Evolutionary conservation across 2,797 vertebrate species (phyloP), one percentile per base, ranked within the genome.

Genomic region (Acomys russatus): DNA sequence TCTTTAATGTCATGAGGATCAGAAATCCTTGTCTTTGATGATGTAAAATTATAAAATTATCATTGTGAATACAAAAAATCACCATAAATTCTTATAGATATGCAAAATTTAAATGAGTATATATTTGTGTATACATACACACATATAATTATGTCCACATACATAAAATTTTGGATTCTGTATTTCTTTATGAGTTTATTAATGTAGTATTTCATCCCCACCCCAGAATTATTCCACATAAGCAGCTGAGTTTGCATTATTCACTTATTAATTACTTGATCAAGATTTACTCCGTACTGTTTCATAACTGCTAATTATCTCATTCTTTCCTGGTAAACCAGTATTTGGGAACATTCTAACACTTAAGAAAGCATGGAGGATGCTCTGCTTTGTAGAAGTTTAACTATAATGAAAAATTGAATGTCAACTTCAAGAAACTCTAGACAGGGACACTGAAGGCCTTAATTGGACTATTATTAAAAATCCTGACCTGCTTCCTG

Each of bases 1-100:
- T 85, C 49, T 44, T 90, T 93, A 95, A 87, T 71, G 59, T 18
- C 38, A 91, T 12, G 91, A 12, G 3, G 44, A 84, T 91, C 54
- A 95, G n/a, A 96, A 94, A 70, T 82, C 49, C 10, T 96, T 97
- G 90, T 59, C 35, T 89, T 87, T 80, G 83, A 88, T 77, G 10
- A 68, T 9, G 80, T 8, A 91, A 93, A 97, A 95, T 90, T 85
- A 90, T 78, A 30, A 12, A 90, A 90, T 94, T 49, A 70, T 85
- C n/a, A 89, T 63, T 88, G 0, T 83, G 49, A 94, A 91, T 14
- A 94, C 8, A 8, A 44, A 59, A 33, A 64, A 77, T 93, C 6
- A n/a, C 38, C 88, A 91, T 35, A 78, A 83, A 95, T 94, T 97
- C 51, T 12, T 76, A 66, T 17, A 88, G 22, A 56, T 56, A 59